Evolutionary conservation across 2,113 vertebrate genomes (phyloP).

Genomic region (Centropristis striata): DNA sequence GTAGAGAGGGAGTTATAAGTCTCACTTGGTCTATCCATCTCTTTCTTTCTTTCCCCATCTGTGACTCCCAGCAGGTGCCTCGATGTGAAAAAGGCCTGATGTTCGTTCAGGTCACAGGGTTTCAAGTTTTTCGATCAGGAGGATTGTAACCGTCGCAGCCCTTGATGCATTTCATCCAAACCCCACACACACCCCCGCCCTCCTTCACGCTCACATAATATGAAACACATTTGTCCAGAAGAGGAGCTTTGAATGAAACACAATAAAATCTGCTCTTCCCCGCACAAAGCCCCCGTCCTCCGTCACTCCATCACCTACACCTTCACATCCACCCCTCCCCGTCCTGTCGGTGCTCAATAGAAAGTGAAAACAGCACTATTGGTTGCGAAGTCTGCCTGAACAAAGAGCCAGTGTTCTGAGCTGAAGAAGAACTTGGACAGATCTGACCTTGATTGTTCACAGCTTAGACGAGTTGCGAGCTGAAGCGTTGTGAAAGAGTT

Average conservation of each 20-base stretch:
- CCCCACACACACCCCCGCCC: background rate
- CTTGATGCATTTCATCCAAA: slow-evolving; percentile 54
- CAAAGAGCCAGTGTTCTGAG: slow-evolving; percentile 71
- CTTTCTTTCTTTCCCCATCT: slow-evolving; percentile 64
- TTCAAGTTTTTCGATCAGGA: slow-evolving; percentile 54
- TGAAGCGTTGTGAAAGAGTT: slow-evolving; percentile 3
- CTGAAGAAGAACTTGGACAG: slow-evolving; percentile 42
- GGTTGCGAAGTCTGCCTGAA: slow-evolving; percentile 57
- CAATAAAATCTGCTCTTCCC: slow-evolving; percentile 46
- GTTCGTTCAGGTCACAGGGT: slow-evolving; percentile 58
- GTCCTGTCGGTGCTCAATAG: slow-evolving; percentile 18
- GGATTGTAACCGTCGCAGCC: slow-evolving; percentile 43
- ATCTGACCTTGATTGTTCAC: slow-evolving; percentile 50
- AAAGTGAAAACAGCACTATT: slow-evolving; percentile 63
- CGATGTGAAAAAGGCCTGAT: slow-evolving; percentile 40
- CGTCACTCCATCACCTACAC: slow-evolving; percentile 52
- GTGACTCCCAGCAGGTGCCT: slow-evolving; percentile 71
- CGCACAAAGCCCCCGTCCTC: slow-evolving; percentile 3
- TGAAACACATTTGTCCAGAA: slow-evolving; percentile 74
- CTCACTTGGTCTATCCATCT: slow-evolving; percentile 67
- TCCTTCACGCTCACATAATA: slow-evolving; percentile 62
- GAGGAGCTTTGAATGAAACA: slow-evolving; percentile 47
- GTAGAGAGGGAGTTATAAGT: slow-evolving; percentile 63
- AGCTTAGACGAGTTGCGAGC: slow-evolving; percentile 29
- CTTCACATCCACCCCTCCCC: slow-evolving; percentile 33